phyloP scores from a whole-genome alignment of 2,797 vertebrate genomes.

The Pantherophis vulpinus region DNA sequence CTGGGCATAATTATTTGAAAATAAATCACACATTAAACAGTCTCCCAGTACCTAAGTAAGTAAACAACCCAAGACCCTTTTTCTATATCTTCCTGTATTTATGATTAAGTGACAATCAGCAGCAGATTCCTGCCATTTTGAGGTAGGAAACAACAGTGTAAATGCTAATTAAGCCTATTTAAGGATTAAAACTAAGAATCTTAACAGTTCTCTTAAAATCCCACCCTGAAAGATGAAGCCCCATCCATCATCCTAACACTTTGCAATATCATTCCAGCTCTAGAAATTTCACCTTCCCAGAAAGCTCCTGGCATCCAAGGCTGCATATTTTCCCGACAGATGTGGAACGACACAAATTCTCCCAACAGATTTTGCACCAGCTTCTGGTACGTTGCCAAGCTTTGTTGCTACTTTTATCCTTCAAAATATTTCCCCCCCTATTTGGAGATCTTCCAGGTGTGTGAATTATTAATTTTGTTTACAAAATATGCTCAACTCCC shows the following conservation, averaged over 20 bases:
- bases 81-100: background rate
- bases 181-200: background rate
- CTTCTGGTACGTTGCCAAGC: background rate
- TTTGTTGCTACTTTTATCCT: background rate
- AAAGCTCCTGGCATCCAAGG: background rate
- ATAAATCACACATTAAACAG: background rate
- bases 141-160: background rate
- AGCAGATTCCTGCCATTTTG: background rate
- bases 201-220: background rate
- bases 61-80: background rate
- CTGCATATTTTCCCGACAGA: background rate
- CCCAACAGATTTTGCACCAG: background rate
- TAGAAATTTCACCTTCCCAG: background rate
- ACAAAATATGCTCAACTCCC: background rate
- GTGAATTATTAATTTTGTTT: background rate
- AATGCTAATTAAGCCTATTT: conserved; percentile 3
- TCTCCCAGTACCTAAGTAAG: background rate
- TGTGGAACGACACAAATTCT: background rate
- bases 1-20: background rate
- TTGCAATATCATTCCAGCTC: background rate
- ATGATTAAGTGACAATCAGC: background rate
- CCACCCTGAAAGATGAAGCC: background rate
- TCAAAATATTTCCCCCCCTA: background rate
- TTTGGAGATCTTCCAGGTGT: background rate
- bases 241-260: background rate